Conservation (phyloP, 2,797 vertebrate species). For the Mastacembelus armatus region DNA sequence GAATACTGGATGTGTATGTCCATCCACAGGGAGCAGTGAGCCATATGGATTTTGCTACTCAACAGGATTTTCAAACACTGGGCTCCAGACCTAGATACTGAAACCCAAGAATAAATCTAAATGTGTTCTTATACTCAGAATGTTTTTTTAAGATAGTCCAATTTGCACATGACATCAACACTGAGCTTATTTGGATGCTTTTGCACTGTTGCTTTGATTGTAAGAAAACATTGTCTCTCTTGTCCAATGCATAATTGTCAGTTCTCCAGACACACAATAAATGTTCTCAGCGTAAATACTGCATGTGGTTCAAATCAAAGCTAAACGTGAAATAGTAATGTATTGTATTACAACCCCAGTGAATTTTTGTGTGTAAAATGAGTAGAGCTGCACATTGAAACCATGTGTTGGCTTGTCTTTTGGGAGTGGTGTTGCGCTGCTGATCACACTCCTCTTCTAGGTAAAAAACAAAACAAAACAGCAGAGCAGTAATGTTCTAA, state of each 20-base stretch:
- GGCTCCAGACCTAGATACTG: conserved; percentile 17
- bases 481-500: conserved; percentile 20
- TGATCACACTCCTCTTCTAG: conserved; percentile 19
- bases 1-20: conserved; percentile 32
- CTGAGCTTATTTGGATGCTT: conserved; percentile 21
- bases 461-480: conserved; percentile 40
- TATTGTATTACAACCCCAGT: conserved; percentile 40
- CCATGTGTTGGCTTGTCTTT: conserved; percentile 55
- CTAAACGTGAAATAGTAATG: conserved; percentile 25
- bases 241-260: conserved; percentile 19
- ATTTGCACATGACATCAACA: conserved; percentile 33
- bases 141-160: not conserved
- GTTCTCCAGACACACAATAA: conserved; percentile 27
- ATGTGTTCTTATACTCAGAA: conserved; percentile 36
- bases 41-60: conserved; percentile 45
- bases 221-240: conserved; percentile 13
- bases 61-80: conserved; percentile 41
- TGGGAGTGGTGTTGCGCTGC: conserved; percentile 15
- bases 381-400: conserved; percentile 50
- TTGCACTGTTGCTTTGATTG: conserved; percentile 8
- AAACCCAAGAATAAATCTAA: conserved; percentile 36
- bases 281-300: conserved; percentile 9
- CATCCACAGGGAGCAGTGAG: conserved; percentile 26
- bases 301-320: conserved; percentile 65
- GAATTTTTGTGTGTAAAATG: conserved; percentile 22